These are phyloP conservation scores for Scophthalmus maximus DNA, from an alignment of 2,113 vertebrate genomes.

Conservation along the genomic window DNA sequence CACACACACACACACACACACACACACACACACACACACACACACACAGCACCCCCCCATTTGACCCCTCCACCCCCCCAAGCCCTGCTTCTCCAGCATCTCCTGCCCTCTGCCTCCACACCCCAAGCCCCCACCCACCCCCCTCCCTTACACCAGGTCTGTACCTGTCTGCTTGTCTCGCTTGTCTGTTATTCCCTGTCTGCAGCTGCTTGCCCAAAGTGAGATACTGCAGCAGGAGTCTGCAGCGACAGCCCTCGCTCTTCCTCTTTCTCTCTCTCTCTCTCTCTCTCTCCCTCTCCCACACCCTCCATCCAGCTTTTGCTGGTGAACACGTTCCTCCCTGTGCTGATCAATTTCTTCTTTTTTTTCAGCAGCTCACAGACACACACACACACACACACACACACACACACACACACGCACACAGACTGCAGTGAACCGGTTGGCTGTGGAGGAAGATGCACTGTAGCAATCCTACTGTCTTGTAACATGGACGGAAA, in stretches of 20 bases:
- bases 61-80: constrained; percentile 59
- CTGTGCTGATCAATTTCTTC: constrained; percentile 79
- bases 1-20: not conserved
- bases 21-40: not conserved
- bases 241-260: constrained; percentile 77
- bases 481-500: constrained; percentile 22
- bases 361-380: constrained; percentile 47
- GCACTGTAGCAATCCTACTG: constrained; percentile 22
- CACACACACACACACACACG: constrained; percentile 17
- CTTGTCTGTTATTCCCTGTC: constrained; percentile 74
- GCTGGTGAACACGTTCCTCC: constrained; percentile 76
- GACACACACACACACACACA: constrained; percentile 37
- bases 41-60: constrained; percentile 28
- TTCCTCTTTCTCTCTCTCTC: constrained; percentile 53
- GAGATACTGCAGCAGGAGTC: constrained; percentile 81
- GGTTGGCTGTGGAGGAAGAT: constrained; percentile 43
- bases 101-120: constrained; percentile 44
- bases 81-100: constrained; percentile 49
- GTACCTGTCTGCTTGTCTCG: constrained; percentile 76
- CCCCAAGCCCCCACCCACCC: constrained; percentile 18
- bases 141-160: constrained; percentile 62
- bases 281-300: constrained; percentile 44
- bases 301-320: constrained; percentile 75
- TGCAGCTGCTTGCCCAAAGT: constrained; percentile 79
- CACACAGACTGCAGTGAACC: constrained; percentile 62